These are phyloP conservation scores for Astatotilapia flaviijosephi DNA, from an alignment of 2,113 vertebrate species.

Conservation along the genomic window DNA sequence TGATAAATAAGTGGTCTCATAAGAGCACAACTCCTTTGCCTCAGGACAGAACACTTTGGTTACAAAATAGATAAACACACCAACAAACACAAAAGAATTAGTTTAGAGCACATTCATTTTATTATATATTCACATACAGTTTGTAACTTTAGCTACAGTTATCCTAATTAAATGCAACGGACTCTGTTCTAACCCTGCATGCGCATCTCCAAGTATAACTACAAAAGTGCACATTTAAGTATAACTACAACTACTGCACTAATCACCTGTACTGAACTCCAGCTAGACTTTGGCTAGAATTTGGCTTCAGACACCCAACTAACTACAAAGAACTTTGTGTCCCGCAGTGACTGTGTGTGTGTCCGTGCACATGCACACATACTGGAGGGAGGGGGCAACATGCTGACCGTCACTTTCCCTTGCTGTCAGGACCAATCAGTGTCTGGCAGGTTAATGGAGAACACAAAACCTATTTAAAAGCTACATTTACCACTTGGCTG, in stretches of 20 bases:
- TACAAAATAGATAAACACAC: background rate
- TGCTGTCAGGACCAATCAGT: constrained; percentile 85
- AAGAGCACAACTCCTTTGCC: background rate
- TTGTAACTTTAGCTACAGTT: background rate
- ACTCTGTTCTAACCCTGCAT: background rate
- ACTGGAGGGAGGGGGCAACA: constrained; percentile 56
- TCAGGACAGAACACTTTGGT: background rate
- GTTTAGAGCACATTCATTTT: background rate
- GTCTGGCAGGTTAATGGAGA: constrained; percentile 87
- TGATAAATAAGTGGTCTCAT: background rate
- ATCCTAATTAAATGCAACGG: background rate
- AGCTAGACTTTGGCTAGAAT: constrained; percentile 32
- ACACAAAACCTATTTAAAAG: constrained; percentile 96
- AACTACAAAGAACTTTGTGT: constrained; percentile 54
- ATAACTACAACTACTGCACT: background rate
- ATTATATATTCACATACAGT: background rate
- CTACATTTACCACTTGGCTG: constrained; percentile 98
- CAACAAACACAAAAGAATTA: background rate
- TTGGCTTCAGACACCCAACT: constrained; percentile 20
- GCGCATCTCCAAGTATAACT: background rate
- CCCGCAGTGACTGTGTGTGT: background rate
- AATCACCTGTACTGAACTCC: constrained; percentile 14
- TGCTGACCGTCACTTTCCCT: constrained; percentile 76
- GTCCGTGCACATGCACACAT: background rate
- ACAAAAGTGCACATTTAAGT: background rate